Percentiles rank a stretch among this genome's conserved stretches.
Evolutionary conservation across 2,113 vertebrate genomes (phyloP).

Genomic region (Thunnus maccoyii): DNA sequence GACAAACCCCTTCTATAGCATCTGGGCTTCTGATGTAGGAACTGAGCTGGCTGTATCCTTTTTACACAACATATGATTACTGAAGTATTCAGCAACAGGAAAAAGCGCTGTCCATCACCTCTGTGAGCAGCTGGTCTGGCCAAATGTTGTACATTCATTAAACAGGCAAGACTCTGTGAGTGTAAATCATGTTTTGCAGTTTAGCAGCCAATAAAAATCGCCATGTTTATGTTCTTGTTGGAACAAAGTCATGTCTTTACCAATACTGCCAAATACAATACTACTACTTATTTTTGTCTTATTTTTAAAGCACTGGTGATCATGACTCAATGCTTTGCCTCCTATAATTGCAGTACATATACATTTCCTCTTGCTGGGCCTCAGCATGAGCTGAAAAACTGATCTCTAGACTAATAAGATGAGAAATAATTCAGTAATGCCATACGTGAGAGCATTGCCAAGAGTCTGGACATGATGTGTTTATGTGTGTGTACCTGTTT

Average conservation of each 20-base stretch:
- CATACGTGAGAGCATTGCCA: slow-evolving; percentile 50
- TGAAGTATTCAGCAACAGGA: not conserved
- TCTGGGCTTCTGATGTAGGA: slow-evolving; percentile 95
- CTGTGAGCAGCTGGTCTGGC: not conserved
- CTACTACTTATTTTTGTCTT: too few species aligned
- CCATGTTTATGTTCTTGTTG: not conserved
- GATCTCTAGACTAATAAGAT: slow-evolving; percentile 38
- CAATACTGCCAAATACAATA: not conserved
- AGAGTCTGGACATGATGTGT: slow-evolving; percentile 8
- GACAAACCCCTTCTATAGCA: slow-evolving; percentile 98
- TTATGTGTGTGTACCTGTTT: not conserved
- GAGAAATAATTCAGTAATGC: slow-evolving; percentile 68
- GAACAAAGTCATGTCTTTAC: not conserved
- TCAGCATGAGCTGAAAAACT: slow-evolving; percentile 11
- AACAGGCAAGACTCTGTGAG: not conserved
- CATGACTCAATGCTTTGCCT: not conserved
- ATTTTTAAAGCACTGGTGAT: not conserved
- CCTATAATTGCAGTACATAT: too few species aligned
- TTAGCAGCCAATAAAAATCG: not conserved
- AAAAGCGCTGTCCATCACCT: not conserved
- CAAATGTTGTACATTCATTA: not conserved
- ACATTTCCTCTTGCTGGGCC: not conserved
- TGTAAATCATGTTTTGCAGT: not conserved
- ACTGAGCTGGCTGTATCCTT: slow-evolving; percentile 98
- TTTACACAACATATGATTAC: not conserved